These are phyloP conservation scores for Ornithorhynchus anatinus DNA, from an alignment of 2,113 vertebrate species.

Conservation along the genomic window DNA sequence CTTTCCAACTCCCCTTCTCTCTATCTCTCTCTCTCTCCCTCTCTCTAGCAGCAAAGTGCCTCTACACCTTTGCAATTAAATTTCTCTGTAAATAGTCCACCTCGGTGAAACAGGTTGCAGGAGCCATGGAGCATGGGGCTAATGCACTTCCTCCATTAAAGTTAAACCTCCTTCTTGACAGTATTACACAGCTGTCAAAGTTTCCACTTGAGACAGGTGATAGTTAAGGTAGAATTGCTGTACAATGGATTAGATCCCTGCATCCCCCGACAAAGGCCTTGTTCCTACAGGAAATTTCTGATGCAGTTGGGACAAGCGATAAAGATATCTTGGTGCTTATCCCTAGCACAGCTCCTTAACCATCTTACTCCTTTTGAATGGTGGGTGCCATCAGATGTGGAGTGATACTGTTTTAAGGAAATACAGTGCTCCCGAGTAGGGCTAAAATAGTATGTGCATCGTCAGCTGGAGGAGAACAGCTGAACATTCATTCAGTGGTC, in stretches of 20 bases:
- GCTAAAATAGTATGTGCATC: no score
- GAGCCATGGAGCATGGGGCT: neutral
- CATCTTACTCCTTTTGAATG: neutral
- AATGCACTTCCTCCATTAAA: neutral
- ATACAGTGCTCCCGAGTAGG: accelerated
- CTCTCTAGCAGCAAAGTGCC: neutral
- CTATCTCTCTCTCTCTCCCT: no score
- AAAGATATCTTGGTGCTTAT: neutral
- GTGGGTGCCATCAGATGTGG: neutral
- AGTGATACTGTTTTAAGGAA: neutral
- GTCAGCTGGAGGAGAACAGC: no score
- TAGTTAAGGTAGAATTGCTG: neutral
- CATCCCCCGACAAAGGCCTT: neutral
- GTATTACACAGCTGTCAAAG: neutral
- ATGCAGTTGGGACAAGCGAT: neutral
- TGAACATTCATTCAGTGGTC: no score
- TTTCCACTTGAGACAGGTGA: neutral
- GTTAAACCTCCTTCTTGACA: neutral
- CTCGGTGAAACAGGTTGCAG: neutral
- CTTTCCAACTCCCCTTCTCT: neutral
- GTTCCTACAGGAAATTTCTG: neutral
- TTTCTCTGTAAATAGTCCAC: neutral
- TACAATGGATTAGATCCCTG: neutral
- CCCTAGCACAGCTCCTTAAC: accelerated
- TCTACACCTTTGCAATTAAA: neutral